These are phyloP conservation scores for Aeoliscus strigatus DNA, from an alignment of 2,797 vertebrate genomes.

Conservation along the genomic window DNA sequence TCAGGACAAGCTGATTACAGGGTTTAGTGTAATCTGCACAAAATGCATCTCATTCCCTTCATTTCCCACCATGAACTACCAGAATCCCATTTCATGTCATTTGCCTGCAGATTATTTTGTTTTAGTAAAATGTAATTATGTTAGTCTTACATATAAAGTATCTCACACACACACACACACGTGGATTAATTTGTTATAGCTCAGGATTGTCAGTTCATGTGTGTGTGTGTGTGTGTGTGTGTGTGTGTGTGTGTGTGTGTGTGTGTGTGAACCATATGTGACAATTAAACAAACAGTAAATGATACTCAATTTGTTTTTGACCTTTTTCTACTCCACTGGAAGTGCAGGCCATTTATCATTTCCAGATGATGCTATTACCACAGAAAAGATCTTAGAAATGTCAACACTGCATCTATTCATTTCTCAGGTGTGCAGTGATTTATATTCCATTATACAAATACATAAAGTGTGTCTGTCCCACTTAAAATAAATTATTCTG, in stretches of 20 bases:
- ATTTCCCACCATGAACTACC: slow-evolving; percentile 63
- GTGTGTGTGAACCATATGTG: slow-evolving; percentile 46
- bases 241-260: no score
- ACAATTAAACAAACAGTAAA: slow-evolving; percentile 67
- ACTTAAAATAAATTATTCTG: slow-evolving; percentile 75
- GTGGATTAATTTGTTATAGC: no score
- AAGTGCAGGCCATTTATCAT: slow-evolving; percentile 66
- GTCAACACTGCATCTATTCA: slow-evolving; percentile 67
- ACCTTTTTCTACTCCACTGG: slow-evolving; percentile 68
- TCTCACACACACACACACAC: no score
- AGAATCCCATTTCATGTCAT: slow-evolving; percentile 70
- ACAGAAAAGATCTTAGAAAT: slow-evolving; percentile 70
- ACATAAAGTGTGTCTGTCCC: slow-evolving; percentile 64
- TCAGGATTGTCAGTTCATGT: no score
- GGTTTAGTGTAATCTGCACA: slow-evolving; percentile 73
- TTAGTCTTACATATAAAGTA: no score
- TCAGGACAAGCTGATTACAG: slow-evolving; percentile 71
- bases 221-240: not conserved
- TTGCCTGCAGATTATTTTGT: slow-evolving; percentile 60
- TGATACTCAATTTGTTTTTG: slow-evolving; percentile 59
- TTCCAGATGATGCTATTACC: slow-evolving; percentile 64
- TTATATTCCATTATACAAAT: slow-evolving; percentile 74
- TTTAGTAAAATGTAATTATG: slow-evolving; percentile 60
- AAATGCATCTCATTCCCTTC: slow-evolving; percentile 66
- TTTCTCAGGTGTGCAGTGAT: slow-evolving; percentile 74